A percentile compares a stretch with the other conserved stretches of the same genome.
phyloP scores from a whole-genome alignment of 2,113 vertebrate species.

The Spizaetus ornatus region DNA sequence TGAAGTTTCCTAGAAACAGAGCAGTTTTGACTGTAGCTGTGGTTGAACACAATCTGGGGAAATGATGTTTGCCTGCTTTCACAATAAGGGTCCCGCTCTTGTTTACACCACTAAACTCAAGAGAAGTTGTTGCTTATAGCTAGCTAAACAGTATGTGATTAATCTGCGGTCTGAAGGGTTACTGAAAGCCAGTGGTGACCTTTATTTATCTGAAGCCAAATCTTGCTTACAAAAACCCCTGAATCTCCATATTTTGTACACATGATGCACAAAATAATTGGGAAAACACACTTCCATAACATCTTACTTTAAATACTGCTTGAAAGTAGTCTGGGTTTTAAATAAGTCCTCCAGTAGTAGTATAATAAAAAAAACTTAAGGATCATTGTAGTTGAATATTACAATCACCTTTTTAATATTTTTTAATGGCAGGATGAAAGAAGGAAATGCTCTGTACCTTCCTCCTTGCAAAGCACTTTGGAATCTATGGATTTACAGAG shows the following conservation, averaged over 20 bases:
- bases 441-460: not conserved
- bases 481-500: not conserved
- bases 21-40: not conserved
- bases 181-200: not conserved
- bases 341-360: not conserved
- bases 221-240: rapidly evolving
- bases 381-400: not conserved
- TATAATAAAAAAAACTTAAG: not conserved
- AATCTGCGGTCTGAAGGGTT: not conserved
- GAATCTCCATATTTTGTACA: not conserved
- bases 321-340: not conserved
- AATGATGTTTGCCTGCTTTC: not conserved
- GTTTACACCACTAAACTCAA: not conserved
- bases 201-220: not conserved
- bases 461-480: not conserved
- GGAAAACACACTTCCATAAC: not conserved
- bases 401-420: not conserved
- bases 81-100: not conserved
- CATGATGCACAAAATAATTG: not conserved
- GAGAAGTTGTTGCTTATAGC: not conserved
- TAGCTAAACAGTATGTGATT: not conserved
- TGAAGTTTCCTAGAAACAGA: not conserved
- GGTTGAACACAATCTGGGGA: not conserved
- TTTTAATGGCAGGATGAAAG: not conserved
- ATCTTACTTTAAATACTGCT: not conserved